Base-by-base conservation (phyloP, 2,888 invertebrate species). In the Synanthedon myopaeformis region DNA sequence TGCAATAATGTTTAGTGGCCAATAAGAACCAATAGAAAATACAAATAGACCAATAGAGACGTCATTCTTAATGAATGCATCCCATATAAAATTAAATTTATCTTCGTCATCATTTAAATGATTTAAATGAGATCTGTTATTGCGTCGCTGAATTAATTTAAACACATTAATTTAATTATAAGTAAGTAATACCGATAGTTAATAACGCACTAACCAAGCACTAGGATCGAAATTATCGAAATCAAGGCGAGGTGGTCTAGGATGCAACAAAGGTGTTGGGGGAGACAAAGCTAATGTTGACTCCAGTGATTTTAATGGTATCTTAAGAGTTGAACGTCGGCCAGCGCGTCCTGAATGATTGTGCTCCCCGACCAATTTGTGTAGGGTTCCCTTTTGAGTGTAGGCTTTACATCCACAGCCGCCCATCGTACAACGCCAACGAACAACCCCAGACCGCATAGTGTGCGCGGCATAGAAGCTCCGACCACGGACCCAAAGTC, bases 381-480 rank as follows among this genome's bases (percentile, higher is more conserved):
- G 85, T 4, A 86, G 63, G 5, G 81, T 76, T 42, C 86, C 86
- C 58, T 80, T 81, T 63, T 84, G 84, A 11, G 86, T 87, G 72
- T 87, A 86, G 2, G 86, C 86, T 62, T 87, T 87, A 65, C 86
- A 87, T 28, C 84, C 84, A 59, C 86, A 87, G 51, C 86, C 86
- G 54, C 86, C 86, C 86, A 87, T 86, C 1, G 86, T 87, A 66
- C 86, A 87, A 0, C 86, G 79, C 86, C 86, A 86, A 58, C 86
- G 83, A 54, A 86, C 86, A 13, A 85, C 78, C 50, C 86, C 86
- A 6, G 86, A 87, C 51, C 86, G 80, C 86, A 87, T 87, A 10
- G 86, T 87, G 63, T 87, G 86, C 56, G 86, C 86, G 53, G 85
- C 85, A 69, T 87, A 87, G 66, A 87, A 87, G 60, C 86, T 87